These are phyloP conservation scores for Carassius carassius DNA, from an alignment of 2,113 vertebrate species.

Conservation along the genomic window DNA sequence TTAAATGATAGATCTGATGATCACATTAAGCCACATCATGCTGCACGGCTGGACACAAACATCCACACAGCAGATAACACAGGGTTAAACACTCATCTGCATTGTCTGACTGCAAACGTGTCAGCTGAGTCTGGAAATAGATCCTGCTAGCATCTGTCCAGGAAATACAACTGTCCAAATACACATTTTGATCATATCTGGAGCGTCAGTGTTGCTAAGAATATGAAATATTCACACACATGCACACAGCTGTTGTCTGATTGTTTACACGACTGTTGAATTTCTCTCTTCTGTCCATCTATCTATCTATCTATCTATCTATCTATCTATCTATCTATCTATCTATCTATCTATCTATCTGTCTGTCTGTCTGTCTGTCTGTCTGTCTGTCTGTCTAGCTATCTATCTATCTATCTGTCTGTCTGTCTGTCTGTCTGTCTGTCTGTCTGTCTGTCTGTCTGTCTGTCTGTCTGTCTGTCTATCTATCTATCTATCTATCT, in stretches of 20 bases:
- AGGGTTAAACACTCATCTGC: not conserved
- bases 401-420: too few relatives aligned
- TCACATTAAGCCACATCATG: too few relatives aligned
- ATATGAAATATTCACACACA: not conserved
- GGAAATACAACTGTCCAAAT: conserved; percentile 41
- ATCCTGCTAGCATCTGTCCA: conserved; percentile 19
- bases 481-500: too few relatives aligned
- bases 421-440: too few relatives aligned
- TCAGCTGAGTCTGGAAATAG: conserved; percentile 44
- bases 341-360: too few relatives aligned
- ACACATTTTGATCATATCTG: conserved; percentile 34
- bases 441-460: too few relatives aligned
- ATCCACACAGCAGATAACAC: not conserved
- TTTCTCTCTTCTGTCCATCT: not conserved
- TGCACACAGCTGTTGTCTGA: not conserved
- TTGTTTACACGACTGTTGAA: not conserved
- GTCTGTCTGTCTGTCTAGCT: too few relatives aligned
- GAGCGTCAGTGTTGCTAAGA: not conserved
- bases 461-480: too few relatives aligned
- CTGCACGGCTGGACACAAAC: not conserved
- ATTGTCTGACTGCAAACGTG: conserved; percentile 26
- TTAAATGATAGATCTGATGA: too few relatives aligned
- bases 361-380: too few relatives aligned
- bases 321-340: too few relatives aligned
- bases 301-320: too few relatives aligned